These are phyloP conservation scores for Pristionchus japonicus DNA, from an alignment of 2,888 invertebrate species.

Conservation along the genomic window DNA sequence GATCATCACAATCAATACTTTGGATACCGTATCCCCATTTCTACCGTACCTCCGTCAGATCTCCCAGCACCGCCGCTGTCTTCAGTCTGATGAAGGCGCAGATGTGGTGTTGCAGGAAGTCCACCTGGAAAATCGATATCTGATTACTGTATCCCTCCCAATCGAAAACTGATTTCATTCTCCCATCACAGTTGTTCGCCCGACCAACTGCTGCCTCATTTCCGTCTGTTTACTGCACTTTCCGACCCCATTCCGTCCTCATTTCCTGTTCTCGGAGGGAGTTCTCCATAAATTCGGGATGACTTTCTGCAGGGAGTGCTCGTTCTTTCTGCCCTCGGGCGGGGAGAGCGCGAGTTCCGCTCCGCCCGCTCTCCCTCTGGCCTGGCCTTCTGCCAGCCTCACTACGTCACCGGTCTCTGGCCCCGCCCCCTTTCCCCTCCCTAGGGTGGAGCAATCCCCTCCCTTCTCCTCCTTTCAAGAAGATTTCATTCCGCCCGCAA, in stretches of 20 bases:
- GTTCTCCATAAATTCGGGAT: constrained; percentile 24
- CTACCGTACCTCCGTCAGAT: constrained; percentile 88
- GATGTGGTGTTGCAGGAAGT: constrained; percentile 91
- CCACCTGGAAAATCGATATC: constrained; percentile 79
- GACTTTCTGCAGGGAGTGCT: neutral
- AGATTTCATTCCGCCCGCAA: constrained; percentile 37
- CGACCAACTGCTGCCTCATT: neutral
- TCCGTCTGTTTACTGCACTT: neutral
- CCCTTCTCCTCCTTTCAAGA: constrained; percentile 12
- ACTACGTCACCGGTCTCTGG: constrained; percentile 3
- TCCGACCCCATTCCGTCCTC: neutral
- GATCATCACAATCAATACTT: neutral
- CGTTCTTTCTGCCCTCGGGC: neutral
- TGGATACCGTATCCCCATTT: neutral
- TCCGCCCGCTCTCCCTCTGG: neutral
- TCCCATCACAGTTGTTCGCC: neutral
- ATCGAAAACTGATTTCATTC: constrained; percentile 11
- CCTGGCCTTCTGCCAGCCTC: neutral
- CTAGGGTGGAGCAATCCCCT: constrained; percentile 7
- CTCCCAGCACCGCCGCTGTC: constrained; percentile 90
- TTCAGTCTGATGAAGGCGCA: constrained; percentile 93
- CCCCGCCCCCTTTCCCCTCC: constrained; percentile 14
- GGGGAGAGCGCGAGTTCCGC: constrained; percentile 6
- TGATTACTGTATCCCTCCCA: neutral
- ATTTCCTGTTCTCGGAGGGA: neutral